phyloP scores from a whole-genome alignment of 2,113 vertebrate genomes.

The Lagenorhynchus albirostris region DNA sequence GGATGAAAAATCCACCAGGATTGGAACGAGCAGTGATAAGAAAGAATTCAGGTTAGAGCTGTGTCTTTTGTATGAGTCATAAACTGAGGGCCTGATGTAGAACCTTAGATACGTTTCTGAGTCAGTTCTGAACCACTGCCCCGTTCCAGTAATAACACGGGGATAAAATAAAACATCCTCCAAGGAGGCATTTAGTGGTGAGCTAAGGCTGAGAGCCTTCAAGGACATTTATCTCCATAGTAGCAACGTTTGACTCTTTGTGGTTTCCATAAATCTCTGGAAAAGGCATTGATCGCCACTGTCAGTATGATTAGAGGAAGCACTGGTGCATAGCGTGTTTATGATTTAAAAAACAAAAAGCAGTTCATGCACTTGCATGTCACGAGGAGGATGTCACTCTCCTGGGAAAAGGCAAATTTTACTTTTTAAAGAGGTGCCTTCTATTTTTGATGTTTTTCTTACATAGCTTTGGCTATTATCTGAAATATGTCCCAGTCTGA shows the following conservation, averaged over 20 bases:
- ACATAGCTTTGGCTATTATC: slow-evolving; percentile 48
- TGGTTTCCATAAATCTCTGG: slow-evolving; percentile 87
- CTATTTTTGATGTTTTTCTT: slow-evolving; percentile 54
- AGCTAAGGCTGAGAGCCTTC: slow-evolving; percentile 77
- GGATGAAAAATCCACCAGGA: background rate
- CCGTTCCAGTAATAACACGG: slow-evolving; percentile 71
- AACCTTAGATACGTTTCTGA: slow-evolving; percentile 10
- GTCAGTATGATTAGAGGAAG: slow-evolving; percentile 82
- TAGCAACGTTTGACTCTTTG: slow-evolving; percentile 84
- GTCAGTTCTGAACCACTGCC: slow-evolving; percentile 73
- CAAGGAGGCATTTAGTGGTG: slow-evolving; percentile 82
- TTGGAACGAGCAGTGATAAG: background rate
- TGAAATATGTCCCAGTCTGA: background rate
- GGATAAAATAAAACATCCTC: slow-evolving; percentile 81
- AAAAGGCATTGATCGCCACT: slow-evolving; percentile 85
- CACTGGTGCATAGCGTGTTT: slow-evolving; percentile 81
- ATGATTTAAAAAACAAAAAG: slow-evolving; percentile 74
- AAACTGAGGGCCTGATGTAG: slow-evolving; percentile 52
- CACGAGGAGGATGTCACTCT: slow-evolving; percentile 69
- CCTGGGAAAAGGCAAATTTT: slow-evolving; percentile 55
- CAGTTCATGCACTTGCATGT: slow-evolving; percentile 57
- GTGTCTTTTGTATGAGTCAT: slow-evolving; percentile 42
- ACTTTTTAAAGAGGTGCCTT: slow-evolving; percentile 64
- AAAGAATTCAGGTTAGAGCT: background rate
- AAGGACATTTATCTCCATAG: slow-evolving; percentile 87